Evolutionary conservation across 1,140 invertebrate genomes (phyloP).

Genomic region (Tyrophagus putrescentiae): DNA sequence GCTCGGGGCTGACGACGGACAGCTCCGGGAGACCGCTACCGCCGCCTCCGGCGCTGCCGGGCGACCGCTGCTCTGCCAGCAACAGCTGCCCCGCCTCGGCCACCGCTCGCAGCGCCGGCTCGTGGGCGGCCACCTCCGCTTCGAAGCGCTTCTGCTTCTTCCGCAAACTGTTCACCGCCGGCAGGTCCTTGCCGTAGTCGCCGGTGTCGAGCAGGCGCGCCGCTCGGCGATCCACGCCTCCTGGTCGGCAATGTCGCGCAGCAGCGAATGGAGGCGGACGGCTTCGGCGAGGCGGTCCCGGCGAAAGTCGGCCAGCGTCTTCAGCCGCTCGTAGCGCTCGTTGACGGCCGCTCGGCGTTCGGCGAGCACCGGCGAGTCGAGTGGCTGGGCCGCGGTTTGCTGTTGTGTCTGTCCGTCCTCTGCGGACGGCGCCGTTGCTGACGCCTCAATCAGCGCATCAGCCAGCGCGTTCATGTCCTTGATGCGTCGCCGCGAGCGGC

Average conservation of each 20-base stretch:
- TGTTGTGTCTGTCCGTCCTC: too few species aligned
- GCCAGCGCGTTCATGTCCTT: conserved; percentile 87
- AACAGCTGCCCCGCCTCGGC: conserved; percentile 90
- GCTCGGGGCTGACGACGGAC: conserved; percentile 89
- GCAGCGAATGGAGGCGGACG: conserved; percentile 95
- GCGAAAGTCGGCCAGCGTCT: conserved; percentile 78
- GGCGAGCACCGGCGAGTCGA: conserved; percentile 79
- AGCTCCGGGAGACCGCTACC: too few species aligned
- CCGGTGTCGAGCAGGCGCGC: conserved; percentile 87
- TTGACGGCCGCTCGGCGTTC: conserved; percentile 83
- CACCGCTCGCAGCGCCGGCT: conserved; percentile 89
- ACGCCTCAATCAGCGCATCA: conserved; percentile 76
- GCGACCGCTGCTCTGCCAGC: conserved; percentile 77
- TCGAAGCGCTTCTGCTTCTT: conserved; percentile 97
- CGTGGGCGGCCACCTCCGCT: conserved; percentile 83
- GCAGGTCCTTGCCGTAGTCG: conserved; percentile 93
- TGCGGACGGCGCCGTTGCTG: too few species aligned
- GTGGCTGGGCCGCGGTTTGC: too few species aligned
- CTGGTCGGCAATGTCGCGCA: conserved; percentile 96
- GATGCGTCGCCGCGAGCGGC: conserved; percentile 82
- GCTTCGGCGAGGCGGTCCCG: conserved; percentile 77
- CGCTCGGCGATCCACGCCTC: conserved; percentile 99
- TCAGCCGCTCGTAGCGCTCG: conserved; percentile 78
- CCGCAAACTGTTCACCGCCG: conserved; percentile 89
- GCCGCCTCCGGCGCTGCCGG: conserved; percentile 77